Conservation (phyloP, 2,113 vertebrate species). For the Mobula birostris region DNA sequence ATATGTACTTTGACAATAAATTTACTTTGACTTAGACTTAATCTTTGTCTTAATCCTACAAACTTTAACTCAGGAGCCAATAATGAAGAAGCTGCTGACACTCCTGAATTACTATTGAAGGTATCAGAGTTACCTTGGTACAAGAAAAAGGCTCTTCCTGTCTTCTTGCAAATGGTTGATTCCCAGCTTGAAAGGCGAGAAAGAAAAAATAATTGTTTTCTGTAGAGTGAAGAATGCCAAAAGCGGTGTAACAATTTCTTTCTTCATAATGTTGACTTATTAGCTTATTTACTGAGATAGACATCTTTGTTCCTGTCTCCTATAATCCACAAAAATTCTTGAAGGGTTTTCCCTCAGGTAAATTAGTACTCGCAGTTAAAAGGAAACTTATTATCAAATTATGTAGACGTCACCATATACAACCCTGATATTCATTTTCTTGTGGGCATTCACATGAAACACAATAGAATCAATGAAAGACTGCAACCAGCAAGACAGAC, state of each 20-base stretch:
- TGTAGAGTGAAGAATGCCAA: not conserved
- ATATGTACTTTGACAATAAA: too few species aligned
- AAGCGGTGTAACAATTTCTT: not conserved
- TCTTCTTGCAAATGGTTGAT: not conserved
- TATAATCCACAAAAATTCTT: not conserved
- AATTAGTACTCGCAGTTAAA: not conserved
- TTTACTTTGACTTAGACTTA: too few species aligned
- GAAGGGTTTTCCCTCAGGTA: not conserved
- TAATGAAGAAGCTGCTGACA: too few species aligned
- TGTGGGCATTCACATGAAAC: too few species aligned
- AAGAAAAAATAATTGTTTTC: not conserved
- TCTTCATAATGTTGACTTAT: not conserved
- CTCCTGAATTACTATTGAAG: not conserved
- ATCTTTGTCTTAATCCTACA: too few species aligned
- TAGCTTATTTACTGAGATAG: not conserved
- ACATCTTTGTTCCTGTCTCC: not conserved
- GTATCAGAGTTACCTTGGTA: not conserved
- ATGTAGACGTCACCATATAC: too few species aligned
- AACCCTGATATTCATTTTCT: too few species aligned
- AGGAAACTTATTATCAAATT: too few species aligned
- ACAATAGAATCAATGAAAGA: too few species aligned
- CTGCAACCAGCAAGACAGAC: too few species aligned
- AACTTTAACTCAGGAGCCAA: too few species aligned
- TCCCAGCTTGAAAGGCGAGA: not conserved
- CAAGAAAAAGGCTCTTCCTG: not conserved